Evolutionary conservation across 2,797 vertebrate species (phyloP).

Genomic region (Clarias pachynema): DNA sequence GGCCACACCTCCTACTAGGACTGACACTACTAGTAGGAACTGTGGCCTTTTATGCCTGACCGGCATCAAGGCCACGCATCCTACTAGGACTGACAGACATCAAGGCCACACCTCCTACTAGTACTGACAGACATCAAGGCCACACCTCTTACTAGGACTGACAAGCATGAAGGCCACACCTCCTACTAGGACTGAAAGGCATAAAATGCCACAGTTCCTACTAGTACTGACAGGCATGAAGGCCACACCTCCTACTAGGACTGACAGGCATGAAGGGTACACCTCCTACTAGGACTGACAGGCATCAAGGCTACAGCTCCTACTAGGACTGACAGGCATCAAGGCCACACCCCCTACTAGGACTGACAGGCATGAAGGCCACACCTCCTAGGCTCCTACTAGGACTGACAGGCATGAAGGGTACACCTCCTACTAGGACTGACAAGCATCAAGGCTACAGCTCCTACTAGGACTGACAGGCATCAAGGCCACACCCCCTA

Average conservation of each 20-base stretch:
- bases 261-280: not conserved
- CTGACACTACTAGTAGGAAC: too few species aligned
- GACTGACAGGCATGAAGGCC: not conserved
- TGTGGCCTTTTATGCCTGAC: too few species aligned
- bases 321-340: not conserved
- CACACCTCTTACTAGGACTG: not conserved
- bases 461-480: not conserved
- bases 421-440: not conserved
- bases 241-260: not conserved
- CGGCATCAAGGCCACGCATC: not conserved
- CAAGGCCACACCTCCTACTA: not conserved
- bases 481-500: not conserved
- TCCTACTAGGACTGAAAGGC: not conserved
- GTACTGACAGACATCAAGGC: not conserved
- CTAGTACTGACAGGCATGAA: not conserved
- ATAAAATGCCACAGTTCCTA: not conserved
- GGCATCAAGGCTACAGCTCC: too few species aligned
- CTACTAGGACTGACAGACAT: not conserved
- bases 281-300: not conserved
- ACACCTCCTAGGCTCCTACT: not conserved
- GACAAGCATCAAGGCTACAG: too few species aligned
- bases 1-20: not conserved
- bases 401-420: not conserved
- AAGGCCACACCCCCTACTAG: not conserved
- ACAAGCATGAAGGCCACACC: not conserved